Evolutionary conservation across 2,888 invertebrate species (phyloP).

Genomic region (Oxycera nigricornis): DNA sequence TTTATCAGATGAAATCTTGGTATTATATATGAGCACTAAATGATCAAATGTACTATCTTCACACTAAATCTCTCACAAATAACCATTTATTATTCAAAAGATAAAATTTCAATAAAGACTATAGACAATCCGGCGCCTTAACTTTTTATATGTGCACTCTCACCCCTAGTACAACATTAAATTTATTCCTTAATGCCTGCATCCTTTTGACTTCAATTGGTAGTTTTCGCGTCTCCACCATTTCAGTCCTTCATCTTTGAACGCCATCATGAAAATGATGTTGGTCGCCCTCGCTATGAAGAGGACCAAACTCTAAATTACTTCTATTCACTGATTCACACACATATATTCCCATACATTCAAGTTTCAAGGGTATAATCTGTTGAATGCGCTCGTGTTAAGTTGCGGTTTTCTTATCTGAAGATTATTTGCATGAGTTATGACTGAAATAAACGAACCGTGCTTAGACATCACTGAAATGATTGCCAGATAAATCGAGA

Average conservation of each 20-base stretch:
- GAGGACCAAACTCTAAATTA: constrained; percentile 13
- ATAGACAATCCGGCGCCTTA: constrained; percentile 26
- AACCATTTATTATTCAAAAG: neutral
- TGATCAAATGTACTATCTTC: neutral
- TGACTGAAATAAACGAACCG: neutral
- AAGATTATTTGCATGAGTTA: constrained; percentile 20
- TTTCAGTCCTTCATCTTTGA: constrained; percentile 22
- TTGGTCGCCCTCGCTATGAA: neutral
- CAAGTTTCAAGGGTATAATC: constrained; percentile 3
- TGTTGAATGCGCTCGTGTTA: constrained; percentile 13
- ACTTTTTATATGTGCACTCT: neutral
- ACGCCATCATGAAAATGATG: constrained; percentile 15
- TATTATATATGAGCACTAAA: neutral
- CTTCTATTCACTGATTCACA: constrained; percentile 19
- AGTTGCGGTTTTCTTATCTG: constrained; percentile 3
- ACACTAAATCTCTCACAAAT: neutral
- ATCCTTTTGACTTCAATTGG: neutral
- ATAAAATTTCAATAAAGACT: constrained; percentile 32
- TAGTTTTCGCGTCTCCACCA: neutral
- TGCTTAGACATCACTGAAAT: neutral
- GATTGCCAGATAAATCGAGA: too few species aligned
- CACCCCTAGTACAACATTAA: neutral
- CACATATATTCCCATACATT: too few species aligned
- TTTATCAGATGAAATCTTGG: neutral
- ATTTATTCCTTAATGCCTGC: neutral